Conservation (phyloP, 2,113 vertebrate species). For the Apaloderma vittatum region DNA sequence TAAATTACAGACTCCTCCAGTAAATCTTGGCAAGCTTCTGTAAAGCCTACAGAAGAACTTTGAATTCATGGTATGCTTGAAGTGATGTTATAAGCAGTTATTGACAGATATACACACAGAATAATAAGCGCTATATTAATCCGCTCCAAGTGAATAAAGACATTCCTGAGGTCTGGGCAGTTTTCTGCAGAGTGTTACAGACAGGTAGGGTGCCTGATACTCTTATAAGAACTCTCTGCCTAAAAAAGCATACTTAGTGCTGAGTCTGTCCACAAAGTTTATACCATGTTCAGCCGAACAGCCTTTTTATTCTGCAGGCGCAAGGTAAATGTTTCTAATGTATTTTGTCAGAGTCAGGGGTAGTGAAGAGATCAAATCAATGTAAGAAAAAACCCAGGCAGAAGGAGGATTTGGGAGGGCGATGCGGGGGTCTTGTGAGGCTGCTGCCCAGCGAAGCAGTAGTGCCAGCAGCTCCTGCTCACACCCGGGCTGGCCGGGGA, state of each 20-base stretch:
- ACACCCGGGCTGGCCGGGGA: background rate
- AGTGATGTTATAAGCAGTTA: background rate
- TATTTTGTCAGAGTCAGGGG: background rate
- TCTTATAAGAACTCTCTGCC: background rate
- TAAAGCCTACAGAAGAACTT: background rate
- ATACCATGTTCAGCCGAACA: accelerated
- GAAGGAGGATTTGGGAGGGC: background rate
- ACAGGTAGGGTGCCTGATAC: background rate
- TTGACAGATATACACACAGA: background rate
- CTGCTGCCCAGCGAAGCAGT: background rate
- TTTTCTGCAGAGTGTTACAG: background rate
- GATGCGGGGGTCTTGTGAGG: accelerated
- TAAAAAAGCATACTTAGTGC: background rate
- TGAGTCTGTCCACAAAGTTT: background rate
- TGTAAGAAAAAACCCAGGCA: conserved; percentile 37
- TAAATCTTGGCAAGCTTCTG: background rate
- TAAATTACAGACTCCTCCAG: background rate
- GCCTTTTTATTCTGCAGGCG: background rate
- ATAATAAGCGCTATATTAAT: background rate
- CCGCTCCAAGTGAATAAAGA: background rate
- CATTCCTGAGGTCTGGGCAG: background rate
- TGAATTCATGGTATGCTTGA: background rate
- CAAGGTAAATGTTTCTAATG: background rate
- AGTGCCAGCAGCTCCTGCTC: background rate
- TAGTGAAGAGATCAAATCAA: background rate